These are phyloP conservation scores for Drosophila paramelanica DNA, from an alignment of 2,888 invertebrate species.

Conservation along the genomic window DNA sequence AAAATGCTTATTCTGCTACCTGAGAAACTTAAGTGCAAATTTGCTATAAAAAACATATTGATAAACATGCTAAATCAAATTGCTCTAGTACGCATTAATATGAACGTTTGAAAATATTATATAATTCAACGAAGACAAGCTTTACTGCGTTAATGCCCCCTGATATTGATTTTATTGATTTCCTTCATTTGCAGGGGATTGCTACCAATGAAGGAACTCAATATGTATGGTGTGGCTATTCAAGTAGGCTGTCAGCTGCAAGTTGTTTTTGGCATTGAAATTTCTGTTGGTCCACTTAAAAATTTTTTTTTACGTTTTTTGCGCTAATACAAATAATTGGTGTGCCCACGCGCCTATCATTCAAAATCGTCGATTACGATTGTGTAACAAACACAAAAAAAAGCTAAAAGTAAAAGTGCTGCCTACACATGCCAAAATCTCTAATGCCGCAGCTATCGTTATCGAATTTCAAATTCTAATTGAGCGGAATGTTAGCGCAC, in stretches of 20 bases:
- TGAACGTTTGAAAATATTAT: neutral
- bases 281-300: conserved; percentile 19
- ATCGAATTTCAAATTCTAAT: conserved; percentile 22
- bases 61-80: neutral
- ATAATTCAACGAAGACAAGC: neutral
- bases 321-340: conserved; percentile 23
- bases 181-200: neutral
- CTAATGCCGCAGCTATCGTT: conserved; percentile 16
- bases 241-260: conserved; percentile 12
- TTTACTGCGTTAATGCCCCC: neutral
- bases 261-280: conserved; percentile 51
- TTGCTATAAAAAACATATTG: neutral
- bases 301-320: neutral
- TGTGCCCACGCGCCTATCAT: conserved; percentile 46
- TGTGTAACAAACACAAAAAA: conserved; percentile 32
- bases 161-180: conserved; percentile 19
- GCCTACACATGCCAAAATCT: conserved; percentile 23
- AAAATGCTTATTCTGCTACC: neutral
- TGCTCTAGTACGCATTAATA: neutral
- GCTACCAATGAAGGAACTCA: neutral
- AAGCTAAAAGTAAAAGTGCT: conserved; percentile 52
- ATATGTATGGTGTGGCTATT: neutral
- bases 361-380: conserved; percentile 54
- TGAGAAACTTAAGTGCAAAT: conserved; percentile 6
- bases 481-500: neutral